Conservation (phyloP, 2,797 vertebrate genomes). For the Lophius americanus region DNA sequence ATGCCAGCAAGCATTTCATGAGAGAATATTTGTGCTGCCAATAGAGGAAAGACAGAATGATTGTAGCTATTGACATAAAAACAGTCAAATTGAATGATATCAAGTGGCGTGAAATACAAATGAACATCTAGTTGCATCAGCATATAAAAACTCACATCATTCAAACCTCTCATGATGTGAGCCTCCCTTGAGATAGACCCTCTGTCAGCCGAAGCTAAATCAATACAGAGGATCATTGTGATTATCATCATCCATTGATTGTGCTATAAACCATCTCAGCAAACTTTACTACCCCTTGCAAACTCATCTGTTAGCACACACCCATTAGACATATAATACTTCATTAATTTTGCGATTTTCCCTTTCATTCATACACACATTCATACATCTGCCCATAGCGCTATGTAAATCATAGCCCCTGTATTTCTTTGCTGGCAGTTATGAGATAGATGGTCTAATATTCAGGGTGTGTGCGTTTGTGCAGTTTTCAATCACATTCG, state of each 20-base stretch:
- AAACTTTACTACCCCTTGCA: slow-evolving; percentile 40
- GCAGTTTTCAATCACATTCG: slow-evolving; percentile 27
- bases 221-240: slow-evolving; percentile 55
- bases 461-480: slow-evolving; percentile 10
- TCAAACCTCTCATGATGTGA: background rate
- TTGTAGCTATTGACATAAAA: background rate
- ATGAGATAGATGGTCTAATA: slow-evolving; percentile 59
- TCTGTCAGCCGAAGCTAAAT: slow-evolving; percentile 47
- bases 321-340: slow-evolving; percentile 38
- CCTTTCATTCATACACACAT: background rate
- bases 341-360: slow-evolving; percentile 34
- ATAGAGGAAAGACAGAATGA: background rate
- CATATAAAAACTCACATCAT: background rate
- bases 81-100: background rate
- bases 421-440: slow-evolving; percentile 29
- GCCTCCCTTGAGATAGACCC: slow-evolving; percentile 1
- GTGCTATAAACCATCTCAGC: slow-evolving; percentile 13
- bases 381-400: slow-evolving; percentile 30
- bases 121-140: slow-evolving; percentile 6
- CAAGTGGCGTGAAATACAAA: background rate
- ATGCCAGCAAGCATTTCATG: no score
- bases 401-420: slow-evolving; percentile 39
- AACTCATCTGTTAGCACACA: slow-evolving; percentile 50
- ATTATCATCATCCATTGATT: slow-evolving; percentile 57
- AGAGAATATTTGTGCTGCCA: background rate